Percentiles rank a stretch among this genome's conserved stretches.
phyloP scores from a whole-genome alignment of 1,140 invertebrate species.

The Xylocopa sonorina region DNA sequence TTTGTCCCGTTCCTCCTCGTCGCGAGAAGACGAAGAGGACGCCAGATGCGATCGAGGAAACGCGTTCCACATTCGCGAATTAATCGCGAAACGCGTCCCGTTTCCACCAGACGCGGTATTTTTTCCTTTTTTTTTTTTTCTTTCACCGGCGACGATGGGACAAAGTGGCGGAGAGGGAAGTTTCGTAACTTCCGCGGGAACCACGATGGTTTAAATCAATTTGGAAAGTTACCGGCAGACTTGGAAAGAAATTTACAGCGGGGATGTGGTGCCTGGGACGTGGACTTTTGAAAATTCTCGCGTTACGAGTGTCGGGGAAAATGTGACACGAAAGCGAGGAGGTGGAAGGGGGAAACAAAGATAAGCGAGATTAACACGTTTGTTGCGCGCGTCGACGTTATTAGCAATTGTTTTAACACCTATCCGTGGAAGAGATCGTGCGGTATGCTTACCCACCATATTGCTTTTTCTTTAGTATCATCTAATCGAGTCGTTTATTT shows the following conservation, averaged over 20 bases:
- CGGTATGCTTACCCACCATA: too few relatives aligned
- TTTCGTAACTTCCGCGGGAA: not conserved
- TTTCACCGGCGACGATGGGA: too few relatives aligned
- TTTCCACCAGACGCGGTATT: too few relatives aligned
- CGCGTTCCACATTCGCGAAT: not conserved
- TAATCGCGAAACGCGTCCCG: not conserved
- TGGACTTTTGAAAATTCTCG: not conserved
- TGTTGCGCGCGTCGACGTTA: too few relatives aligned
- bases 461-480: too few relatives aligned
- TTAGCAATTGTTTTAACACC: too few relatives aligned
- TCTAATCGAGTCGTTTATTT: too few relatives aligned
- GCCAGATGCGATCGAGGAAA: not conserved
- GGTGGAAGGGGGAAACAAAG: too few relatives aligned
- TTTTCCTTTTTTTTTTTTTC: not conserved
- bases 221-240: not conserved
- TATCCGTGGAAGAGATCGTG: too few relatives aligned
- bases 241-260: conserved; percentile 10
- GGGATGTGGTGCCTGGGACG: not conserved
- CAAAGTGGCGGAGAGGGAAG: not conserved
- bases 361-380: conserved; percentile 2
- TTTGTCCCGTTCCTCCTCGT: not conserved
- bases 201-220: not conserved
- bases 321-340: too few relatives aligned
- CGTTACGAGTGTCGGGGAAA: not conserved
- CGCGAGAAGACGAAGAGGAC: too few relatives aligned